Evolutionary conservation across 2,797 vertebrate species (phyloP).

Genomic region (Gambelia wislizenii): DNA sequence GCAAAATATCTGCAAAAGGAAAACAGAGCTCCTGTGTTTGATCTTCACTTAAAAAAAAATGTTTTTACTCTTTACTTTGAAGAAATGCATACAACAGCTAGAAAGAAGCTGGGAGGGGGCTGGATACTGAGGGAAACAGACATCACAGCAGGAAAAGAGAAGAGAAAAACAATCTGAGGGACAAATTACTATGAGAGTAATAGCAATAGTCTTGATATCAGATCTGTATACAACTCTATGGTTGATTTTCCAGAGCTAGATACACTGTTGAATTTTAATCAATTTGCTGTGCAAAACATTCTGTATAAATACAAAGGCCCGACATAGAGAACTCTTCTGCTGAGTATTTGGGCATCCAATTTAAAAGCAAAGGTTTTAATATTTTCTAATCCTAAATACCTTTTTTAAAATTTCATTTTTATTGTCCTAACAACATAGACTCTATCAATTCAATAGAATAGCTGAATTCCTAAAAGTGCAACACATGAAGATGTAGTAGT

Average conservation of each 20-base stretch:
- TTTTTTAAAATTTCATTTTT: neutral
- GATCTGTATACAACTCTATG: neutral
- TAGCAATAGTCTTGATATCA: slow-evolving; percentile 22
- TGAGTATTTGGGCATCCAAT: neutral
- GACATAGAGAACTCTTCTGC: neutral
- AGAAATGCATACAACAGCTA: neutral
- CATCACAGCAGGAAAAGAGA: neutral
- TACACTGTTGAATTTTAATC: neutral
- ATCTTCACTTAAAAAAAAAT: neutral
- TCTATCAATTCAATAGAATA: neutral
- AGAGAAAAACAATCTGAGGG: neutral
- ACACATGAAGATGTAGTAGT: neutral
- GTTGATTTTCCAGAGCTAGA: neutral
- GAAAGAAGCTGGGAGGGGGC: neutral
- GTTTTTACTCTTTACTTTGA: neutral
- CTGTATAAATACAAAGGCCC: neutral
- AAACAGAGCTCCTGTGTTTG: slow-evolving; percentile 19
- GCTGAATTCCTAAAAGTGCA: neutral
- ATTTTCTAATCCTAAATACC: neutral
- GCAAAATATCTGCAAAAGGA: neutral
- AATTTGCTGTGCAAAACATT: slow-evolving; percentile 21
- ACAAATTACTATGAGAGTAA: neutral
- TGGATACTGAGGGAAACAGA: neutral
- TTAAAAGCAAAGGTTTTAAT: neutral
- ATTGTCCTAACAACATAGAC: neutral